Evolutionary conservation across 2,797 vertebrate species (phyloP).

Genomic region (Labroides dimidiatus): DNA sequence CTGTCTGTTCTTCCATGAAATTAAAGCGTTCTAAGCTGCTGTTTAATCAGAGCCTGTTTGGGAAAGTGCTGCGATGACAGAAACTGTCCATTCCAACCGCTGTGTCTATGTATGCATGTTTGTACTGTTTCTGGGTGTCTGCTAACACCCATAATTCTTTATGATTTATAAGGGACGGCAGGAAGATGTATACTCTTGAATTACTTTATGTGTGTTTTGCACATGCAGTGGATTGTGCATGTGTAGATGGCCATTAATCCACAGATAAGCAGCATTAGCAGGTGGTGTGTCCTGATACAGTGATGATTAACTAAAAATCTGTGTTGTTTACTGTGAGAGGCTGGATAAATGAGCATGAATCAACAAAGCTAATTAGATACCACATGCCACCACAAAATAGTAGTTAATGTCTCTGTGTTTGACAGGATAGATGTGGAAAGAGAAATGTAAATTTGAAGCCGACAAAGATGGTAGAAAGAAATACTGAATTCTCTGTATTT

Average conservation of each 20-base stretch:
- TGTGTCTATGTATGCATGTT: conserved; percentile 55
- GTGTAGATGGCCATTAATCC: conserved; percentile 53
- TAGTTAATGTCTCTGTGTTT: conserved; percentile 42
- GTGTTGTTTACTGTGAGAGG: conserved; percentile 60
- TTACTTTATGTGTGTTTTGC: conserved; percentile 14
- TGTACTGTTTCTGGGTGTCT: conserved; percentile 38
- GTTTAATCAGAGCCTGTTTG: conserved; percentile 82
- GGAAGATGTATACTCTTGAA: background rate
- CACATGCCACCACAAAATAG: conserved; percentile 52
- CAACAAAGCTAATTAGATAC: conserved; percentile 71
- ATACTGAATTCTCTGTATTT: conserved; percentile 3
- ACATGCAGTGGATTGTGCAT: conserved; percentile 5
- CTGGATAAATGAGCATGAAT: conserved; percentile 63
- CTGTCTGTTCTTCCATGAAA: conserved; percentile 88
- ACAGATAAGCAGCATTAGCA: conserved; percentile 64
- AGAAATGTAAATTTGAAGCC: background rate
- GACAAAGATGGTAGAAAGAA: conserved; percentile 5
- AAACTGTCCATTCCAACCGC: conserved; percentile 69
- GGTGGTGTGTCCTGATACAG: conserved; percentile 54
- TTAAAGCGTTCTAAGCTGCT: conserved; percentile 85
- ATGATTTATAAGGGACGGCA: conserved; percentile 19
- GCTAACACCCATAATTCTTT: conserved; percentile 20
- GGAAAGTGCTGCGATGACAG: conserved; percentile 82
- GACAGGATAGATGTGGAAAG: conserved; percentile 8
- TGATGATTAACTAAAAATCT: conserved; percentile 63